Conservation (phyloP, 1,140 invertebrate genomes). For the Lucilia sericata region DNA sequence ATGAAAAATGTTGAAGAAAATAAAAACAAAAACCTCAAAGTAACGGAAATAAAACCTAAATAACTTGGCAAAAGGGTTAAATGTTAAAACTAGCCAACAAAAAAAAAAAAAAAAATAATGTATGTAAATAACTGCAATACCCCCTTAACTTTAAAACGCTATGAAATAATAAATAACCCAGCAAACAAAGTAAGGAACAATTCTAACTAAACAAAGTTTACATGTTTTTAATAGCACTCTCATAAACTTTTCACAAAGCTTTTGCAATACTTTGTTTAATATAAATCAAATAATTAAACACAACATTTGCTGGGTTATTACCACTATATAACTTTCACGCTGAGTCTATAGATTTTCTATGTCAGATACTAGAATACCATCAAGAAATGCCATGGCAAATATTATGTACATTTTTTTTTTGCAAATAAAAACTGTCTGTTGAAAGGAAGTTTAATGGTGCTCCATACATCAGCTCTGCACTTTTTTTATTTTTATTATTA, state of each 20-base stretch:
- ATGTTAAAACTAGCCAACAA: background rate
- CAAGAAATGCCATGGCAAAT: no score
- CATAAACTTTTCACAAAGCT: no score
- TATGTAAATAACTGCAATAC: background rate
- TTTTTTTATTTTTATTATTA: background rate
- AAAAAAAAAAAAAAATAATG: background rate
- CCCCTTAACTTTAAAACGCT: background rate
- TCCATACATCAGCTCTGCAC: no score
- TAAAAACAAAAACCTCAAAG: background rate
- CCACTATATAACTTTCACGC: background rate
- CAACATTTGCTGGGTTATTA: background rate
- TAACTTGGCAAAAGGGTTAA: slow-evolving; percentile 22
- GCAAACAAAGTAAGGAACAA: background rate
- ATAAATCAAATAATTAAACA: no score
- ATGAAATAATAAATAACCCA: background rate
- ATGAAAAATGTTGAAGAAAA: background rate
- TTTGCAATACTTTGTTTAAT: no score
- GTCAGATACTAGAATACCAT: no score
- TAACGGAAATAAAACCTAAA: slow-evolving; percentile 19
- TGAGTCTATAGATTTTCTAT: background rate
- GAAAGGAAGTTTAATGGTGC: background rate
- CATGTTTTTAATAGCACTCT: no score
- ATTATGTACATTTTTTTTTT: background rate
- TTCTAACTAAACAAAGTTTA: no score
- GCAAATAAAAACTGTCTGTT: background rate